Conservation (phyloP, 2,113 vertebrate species). For the Platysteira castanea region DNA sequence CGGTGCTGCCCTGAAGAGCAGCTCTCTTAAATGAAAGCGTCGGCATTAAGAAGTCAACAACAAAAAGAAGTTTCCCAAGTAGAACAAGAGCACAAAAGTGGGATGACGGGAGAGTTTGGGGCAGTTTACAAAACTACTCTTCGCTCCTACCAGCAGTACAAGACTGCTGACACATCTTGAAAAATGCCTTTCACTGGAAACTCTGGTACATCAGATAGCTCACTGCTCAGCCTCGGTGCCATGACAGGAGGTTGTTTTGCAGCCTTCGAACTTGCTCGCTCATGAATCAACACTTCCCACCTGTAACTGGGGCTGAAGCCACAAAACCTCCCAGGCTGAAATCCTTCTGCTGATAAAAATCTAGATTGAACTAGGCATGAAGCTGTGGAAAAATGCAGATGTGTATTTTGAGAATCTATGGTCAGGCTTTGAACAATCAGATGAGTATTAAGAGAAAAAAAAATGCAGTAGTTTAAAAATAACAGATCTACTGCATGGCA, state of each 20-base stretch:
- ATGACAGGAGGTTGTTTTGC: conserved; percentile 13
- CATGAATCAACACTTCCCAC: conserved; percentile 33
- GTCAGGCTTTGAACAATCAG: conserved; percentile 38
- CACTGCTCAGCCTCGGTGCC: neutral
- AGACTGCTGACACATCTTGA: neutral
- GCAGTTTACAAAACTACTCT: neutral
- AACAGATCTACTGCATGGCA: conserved; percentile 35
- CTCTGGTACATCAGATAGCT: neutral
- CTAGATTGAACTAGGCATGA: neutral
- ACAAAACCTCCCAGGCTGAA: neutral
- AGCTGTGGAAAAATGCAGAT: conserved; percentile 33
- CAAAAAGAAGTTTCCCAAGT: neutral
- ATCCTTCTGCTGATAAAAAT: conserved; percentile 49
- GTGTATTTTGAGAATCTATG: conserved; percentile 53
- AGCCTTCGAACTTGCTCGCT: neutral
- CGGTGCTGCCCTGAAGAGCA: neutral
- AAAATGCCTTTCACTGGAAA: conserved; percentile 11
- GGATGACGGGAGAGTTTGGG: neutral
- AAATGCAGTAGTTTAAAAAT: conserved; percentile 49
- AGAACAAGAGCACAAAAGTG: neutral
- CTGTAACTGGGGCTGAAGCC: neutral
- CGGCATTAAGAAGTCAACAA: neutral
- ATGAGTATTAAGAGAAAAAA: conserved; percentile 44
- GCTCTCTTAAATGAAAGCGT: neutral
- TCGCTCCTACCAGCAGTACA: neutral